Conservation (phyloP, 2,888 invertebrate genomes). For the Eledona agricola region DNA sequence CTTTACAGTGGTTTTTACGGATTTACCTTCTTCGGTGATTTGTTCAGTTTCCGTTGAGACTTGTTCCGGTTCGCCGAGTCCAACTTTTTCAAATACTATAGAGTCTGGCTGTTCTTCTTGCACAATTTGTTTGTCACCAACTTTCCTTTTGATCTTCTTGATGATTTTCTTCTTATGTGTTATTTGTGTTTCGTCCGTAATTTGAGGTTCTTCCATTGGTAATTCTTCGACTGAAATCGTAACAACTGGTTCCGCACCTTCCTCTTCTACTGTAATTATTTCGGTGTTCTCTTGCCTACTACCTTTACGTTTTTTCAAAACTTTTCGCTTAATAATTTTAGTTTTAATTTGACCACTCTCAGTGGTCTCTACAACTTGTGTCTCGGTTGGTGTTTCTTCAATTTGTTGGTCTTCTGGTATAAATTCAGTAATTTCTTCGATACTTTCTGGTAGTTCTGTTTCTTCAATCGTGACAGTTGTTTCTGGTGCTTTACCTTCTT, state of each 20-base stretch:
- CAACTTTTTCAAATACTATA: no score
- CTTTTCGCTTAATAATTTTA: slow-evolving; percentile 41
- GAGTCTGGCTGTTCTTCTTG: no score
- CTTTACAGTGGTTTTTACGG: slow-evolving; percentile 45
- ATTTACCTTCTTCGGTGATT: slow-evolving; percentile 50
- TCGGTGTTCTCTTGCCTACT: slow-evolving; percentile 53
- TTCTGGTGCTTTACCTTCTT: slow-evolving; percentile 57
- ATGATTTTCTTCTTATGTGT: no score
- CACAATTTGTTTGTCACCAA: no score
- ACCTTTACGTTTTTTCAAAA: slow-evolving; percentile 52
- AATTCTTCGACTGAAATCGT: slow-evolving; percentile 47
- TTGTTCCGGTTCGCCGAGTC: slow-evolving; percentile 43
- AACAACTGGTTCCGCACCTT: slow-evolving; percentile 54
- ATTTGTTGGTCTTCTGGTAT: slow-evolving; percentile 36
- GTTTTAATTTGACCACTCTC: slow-evolving; percentile 37
- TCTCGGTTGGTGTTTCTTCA: slow-evolving; percentile 24
- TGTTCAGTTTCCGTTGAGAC: slow-evolving; percentile 50
- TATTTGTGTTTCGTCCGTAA: slow-evolving; percentile 39
- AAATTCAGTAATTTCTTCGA: slow-evolving; percentile 37
- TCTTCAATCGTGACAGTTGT: slow-evolving; percentile 60
- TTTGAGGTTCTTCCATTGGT: slow-evolving; percentile 47
- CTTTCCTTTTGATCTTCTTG: no score
- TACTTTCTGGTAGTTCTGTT: slow-evolving; percentile 49
- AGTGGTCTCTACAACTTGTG: slow-evolving; percentile 14
- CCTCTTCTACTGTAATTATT: slow-evolving; percentile 56